Evolutionary conservation across 2,113 vertebrate genomes (phyloP), one percentile per base, ranked within the genome.

Genomic region (Microtus richardsoni): DNA sequence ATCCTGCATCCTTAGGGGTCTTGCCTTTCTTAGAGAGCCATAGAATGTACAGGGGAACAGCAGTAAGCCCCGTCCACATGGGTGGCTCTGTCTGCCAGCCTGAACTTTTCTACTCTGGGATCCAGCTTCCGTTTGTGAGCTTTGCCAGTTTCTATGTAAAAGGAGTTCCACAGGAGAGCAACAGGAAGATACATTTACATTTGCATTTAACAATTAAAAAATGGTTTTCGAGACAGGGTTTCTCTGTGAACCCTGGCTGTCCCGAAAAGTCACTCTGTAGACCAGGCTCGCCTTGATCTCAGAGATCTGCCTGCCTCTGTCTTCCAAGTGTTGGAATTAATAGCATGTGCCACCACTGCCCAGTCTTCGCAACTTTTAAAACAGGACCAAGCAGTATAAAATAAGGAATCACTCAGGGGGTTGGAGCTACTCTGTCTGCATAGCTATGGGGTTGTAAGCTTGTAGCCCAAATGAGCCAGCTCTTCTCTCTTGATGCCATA

Each of bases 61-160:
- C 33, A 5, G 10, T 11, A 70, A 93, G 68, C 64, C 60, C 54
- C 4, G 0, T 58, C 88, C 60, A n/a, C 12, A 0, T 0, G 0
- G 64, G 44, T 0, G 0, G 64, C 28, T 66, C 70, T 30, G 10
- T 74, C 58, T 88, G 83, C n/a, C 39, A 58, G 17, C 30, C 1
- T 0, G 24, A 68, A 12, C 21, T 44, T 89, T 90, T 68, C 71
- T 39, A 36, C 13, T 77, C 58, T 64, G 39, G 54, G 66, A 3
- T 21, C 70, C 66, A 66, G 73, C 64, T 33, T 0, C 3, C 21
- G 54, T 89, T 68, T 73, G 68, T 78, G 80, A 88, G 11, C 39
- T 88, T 41, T 77, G 47, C 80, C 28, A 3, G 71, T 71, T 64
- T 82, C 11, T 47, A 22, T 64, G 64, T 3, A 88, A 80, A 66